Evolutionary conservation across 1,140 invertebrate species (phyloP).

Genomic region (Caenorhabditis tropicalis): DNA sequence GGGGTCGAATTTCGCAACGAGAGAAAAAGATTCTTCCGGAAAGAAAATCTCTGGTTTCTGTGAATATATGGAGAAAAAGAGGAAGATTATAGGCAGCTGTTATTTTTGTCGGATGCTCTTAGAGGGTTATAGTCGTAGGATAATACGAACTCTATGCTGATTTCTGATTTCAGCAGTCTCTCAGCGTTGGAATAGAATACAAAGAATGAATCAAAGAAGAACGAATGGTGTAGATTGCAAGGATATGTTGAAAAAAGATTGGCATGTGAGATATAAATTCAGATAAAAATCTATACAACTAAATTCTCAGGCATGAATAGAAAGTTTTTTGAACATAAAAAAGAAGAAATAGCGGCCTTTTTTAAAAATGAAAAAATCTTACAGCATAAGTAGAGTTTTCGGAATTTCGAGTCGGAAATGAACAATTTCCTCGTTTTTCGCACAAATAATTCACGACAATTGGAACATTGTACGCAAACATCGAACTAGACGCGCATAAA

Average conservation of each 20-base stretch:
- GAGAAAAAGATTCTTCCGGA: not conserved
- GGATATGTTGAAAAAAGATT: not conserved
- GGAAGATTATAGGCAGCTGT: not conserved
- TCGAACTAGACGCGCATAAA: not conserved
- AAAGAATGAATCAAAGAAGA: too few relatives aligned
- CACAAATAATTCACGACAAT: not conserved
- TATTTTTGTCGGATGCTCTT: not conserved
- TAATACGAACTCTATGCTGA: too few relatives aligned
- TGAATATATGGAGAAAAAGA: not conserved
- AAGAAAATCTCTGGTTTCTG: not conserved
- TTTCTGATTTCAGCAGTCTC: too few relatives aligned
- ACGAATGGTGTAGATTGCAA: not conserved
- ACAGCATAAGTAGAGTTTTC: not conserved
- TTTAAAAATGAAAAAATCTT: conserved; percentile 32
- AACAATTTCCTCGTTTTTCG: conserved; percentile 13
- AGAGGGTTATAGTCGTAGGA: too few relatives aligned
- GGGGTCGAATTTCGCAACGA: not conserved
- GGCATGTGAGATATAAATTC: not conserved
- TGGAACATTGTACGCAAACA: conserved; percentile 9
- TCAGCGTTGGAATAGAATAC: too few relatives aligned
- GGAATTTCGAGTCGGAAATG: not conserved
- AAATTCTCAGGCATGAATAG: not conserved
- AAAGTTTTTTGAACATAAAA: too few relatives aligned
- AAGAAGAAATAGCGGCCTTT: too few relatives aligned
- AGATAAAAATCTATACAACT: not conserved